phyloP scores from a whole-genome alignment of 2,797 vertebrate species.

The Distichodus sexfasciatus region DNA sequence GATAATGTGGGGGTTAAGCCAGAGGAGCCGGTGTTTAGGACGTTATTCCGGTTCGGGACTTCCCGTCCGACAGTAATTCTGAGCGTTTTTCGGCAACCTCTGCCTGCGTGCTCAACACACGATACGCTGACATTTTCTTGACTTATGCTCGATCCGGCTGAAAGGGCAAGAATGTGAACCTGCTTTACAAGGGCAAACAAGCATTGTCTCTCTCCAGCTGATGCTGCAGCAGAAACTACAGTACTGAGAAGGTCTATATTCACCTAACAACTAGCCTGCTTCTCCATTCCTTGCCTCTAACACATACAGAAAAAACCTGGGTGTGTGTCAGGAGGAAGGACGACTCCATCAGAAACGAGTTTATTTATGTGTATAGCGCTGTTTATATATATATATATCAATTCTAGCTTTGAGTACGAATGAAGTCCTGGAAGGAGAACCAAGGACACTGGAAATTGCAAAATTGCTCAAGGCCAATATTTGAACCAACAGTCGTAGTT shows the following conservation, averaged over 20 bases:
- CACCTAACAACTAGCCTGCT: not conserved
- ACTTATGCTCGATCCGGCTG: conserved; percentile 68
- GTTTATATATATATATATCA: too few species aligned
- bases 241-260: conserved; percentile 25
- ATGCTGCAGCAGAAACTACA: conserved; percentile 37
- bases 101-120: conserved; percentile 58
- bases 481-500: too few species aligned
- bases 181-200: conserved; percentile 61
- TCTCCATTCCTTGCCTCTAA: not conserved
- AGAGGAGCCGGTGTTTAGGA: too few species aligned
- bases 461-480: too few species aligned
- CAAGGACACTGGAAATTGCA: too few species aligned
- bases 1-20: too few species aligned
- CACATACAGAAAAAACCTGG: not conserved
- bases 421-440: too few species aligned
- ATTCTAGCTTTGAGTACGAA: too few species aligned
- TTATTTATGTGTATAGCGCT: too few species aligned
- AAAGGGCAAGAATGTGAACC: conserved; percentile 55
- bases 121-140: conserved; percentile 71
- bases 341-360: too few species aligned
- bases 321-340: too few species aligned
- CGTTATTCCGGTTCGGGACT: too few species aligned
- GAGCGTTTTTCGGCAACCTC: conserved; percentile 43
- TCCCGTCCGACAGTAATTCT: conserved; percentile 12
- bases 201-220: conserved; percentile 52